A percentile compares a stretch with the other conserved stretches of the same genome.
phyloP scores from a whole-genome alignment of 2,797 vertebrate species.

The Danio jaintianensis region DNA sequence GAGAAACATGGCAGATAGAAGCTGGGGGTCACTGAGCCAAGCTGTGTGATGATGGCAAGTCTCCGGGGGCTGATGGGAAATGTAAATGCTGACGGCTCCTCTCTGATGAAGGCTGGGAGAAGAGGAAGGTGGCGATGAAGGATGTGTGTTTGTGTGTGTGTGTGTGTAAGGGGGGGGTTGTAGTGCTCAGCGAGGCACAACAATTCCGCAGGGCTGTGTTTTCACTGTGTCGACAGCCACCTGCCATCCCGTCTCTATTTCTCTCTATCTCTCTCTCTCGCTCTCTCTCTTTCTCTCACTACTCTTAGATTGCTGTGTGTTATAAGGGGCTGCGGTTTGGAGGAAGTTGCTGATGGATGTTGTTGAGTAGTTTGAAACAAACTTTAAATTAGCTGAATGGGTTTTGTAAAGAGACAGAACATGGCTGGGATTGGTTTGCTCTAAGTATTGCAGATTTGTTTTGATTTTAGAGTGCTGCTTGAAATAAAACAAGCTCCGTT shows the following conservation, averaged over 20 bases:
- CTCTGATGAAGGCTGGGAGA: slow-evolving; percentile 53
- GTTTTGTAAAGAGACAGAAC: not conserved
- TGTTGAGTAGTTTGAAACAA: not conserved
- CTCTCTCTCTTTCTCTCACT: not conserved
- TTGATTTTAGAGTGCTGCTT: not conserved
- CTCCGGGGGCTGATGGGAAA: slow-evolving; percentile 72
- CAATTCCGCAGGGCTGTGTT: slow-evolving; percentile 49
- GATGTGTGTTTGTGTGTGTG: slow-evolving; percentile 59
- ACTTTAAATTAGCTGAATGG: not conserved
- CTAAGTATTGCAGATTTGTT: not conserved
- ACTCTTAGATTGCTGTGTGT: slow-evolving; percentile 1
- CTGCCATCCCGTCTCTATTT: slow-evolving; percentile 27
- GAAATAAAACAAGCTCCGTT: too few relatives aligned
- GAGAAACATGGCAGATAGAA: slow-evolving; percentile 76
- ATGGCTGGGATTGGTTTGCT: not conserved
- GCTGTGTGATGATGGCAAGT: slow-evolving; percentile 68
- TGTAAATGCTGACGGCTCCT: slow-evolving; percentile 71
- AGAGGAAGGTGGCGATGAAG: slow-evolving; percentile 34
- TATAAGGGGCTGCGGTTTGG: not conserved
- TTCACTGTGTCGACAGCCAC: slow-evolving; percentile 48
- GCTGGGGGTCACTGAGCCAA: slow-evolving; percentile 71
- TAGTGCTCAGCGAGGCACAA: slow-evolving; percentile 43
- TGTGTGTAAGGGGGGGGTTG: slow-evolving; percentile 14
- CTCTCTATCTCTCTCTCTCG: not conserved
- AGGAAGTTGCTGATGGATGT: not conserved